Conservation (phyloP, 2,113 vertebrate genomes). For the Campylomormyrus numenius region DNA sequence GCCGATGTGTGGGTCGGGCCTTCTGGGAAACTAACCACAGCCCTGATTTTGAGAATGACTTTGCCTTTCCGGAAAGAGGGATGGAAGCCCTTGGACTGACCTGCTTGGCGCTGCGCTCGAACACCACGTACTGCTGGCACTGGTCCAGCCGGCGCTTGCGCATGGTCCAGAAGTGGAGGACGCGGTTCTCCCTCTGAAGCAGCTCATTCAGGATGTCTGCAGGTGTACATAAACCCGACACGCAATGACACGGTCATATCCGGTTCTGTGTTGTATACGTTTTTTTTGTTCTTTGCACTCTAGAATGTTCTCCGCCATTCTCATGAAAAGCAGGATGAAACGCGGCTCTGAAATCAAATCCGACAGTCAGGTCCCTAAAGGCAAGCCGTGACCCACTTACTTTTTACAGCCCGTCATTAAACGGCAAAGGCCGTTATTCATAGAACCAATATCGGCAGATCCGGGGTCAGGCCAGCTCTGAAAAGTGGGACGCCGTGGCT, state of each 20-base stretch:
- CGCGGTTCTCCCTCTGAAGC: slow-evolving; percentile 93
- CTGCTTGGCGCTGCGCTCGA: slow-evolving; percentile 97
- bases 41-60: not conserved
- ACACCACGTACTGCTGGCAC: slow-evolving; percentile 97
- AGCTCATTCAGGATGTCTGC: slow-evolving; percentile 94
- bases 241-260: not conserved
- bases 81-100: slow-evolving; percentile 50
- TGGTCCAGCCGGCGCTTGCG: slow-evolving; percentile 92
- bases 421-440: slow-evolving; percentile 4
- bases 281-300: not conserved
- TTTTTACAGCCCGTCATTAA: slow-evolving; percentile 10
- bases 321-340: not conserved
- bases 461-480: not conserved
- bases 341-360: not conserved
- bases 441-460: slow-evolving; percentile 12
- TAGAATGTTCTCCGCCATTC: not conserved
- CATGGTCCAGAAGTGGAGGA: slow-evolving; percentile 98
- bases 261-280: not conserved
- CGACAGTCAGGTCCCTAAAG: not conserved
- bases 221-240: not conserved
- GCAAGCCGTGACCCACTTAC: not conserved
- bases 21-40: not conserved
- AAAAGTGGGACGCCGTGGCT: not conserved
- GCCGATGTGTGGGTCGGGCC: not conserved
- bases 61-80: not conserved